phyloP scores from a whole-genome alignment of 2,797 vertebrate genomes.

The Xiphophorus birchmanni region DNA sequence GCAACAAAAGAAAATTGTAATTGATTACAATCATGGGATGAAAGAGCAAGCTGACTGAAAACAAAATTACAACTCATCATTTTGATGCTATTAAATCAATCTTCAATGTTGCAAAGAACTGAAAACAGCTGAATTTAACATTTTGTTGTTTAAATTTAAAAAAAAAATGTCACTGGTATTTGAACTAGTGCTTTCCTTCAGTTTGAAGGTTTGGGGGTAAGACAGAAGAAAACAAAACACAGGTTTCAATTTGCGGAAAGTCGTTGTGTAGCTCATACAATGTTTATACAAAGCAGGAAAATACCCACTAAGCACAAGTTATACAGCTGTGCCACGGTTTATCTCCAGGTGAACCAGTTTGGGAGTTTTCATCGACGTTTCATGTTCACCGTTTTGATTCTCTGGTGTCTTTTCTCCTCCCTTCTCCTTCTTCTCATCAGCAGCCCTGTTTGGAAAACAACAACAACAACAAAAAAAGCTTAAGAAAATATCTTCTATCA shows the following conservation, averaged over 20 bases:
- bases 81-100: background rate
- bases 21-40: background rate
- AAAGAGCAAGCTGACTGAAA: background rate
- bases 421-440: conserved; percentile 87
- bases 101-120: background rate
- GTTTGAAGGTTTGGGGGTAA: background rate
- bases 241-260: background rate
- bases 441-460: conserved; percentile 70
- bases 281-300: conserved; percentile 31
- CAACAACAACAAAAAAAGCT: conserved; percentile 36
- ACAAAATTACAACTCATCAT: background rate
- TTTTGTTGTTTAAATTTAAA: background rate
- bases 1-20: background rate
- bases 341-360: conserved; percentile 81
- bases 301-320: conserved; percentile 37
- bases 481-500: background rate
- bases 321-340: conserved; percentile 89
- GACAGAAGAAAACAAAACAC: conserved; percentile 1
- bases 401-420: conserved; percentile 81
- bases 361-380: conserved; percentile 74
- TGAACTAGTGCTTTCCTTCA: conserved; percentile 23
- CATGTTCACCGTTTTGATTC: conserved; percentile 79
- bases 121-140: no score
- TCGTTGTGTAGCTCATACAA: background rate
- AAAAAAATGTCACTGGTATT: background rate